Evolutionary conservation across 2,797 vertebrate genomes (phyloP).

Genomic region (Hippopotamyrus pictus): DNA sequence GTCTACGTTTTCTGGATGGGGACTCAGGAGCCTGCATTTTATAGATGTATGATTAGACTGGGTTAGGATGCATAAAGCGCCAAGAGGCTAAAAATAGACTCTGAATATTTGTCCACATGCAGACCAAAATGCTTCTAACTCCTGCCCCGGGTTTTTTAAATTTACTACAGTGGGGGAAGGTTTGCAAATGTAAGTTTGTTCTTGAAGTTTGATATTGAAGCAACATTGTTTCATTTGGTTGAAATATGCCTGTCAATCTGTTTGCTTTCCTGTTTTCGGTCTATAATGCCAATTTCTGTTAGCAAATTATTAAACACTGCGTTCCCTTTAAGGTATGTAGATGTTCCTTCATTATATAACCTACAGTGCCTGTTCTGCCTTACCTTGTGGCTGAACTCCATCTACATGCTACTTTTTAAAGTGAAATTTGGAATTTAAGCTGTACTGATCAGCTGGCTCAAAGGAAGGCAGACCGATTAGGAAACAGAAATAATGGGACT

Average conservation of each 20-base stretch:
- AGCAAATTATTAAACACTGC: not conserved
- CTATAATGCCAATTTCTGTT: not conserved
- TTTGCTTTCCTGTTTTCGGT: not conserved
- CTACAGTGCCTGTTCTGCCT: not conserved
- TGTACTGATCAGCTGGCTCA: not conserved
- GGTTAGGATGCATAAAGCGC: not conserved
- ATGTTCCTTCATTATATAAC: not conserved
- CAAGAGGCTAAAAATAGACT: not conserved
- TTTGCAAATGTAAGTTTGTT: not conserved
- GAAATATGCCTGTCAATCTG: not conserved
- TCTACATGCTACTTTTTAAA: not conserved
- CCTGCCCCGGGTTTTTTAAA: not conserved
- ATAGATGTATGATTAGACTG: not conserved
- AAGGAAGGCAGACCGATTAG: not conserved
- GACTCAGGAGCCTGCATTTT: not conserved
- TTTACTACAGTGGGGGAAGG: not conserved
- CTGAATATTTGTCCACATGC: not conserved
- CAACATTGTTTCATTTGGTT: not conserved
- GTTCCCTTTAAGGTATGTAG: not conserved
- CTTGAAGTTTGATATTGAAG: not conserved
- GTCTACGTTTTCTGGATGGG: not conserved
- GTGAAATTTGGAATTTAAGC: not conserved
- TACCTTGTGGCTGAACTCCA: not conserved
- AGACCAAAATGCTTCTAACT: not conserved
- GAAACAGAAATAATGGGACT: not conserved